Evolutionary conservation across 2,888 invertebrate species (phyloP), one percentile per base, ranked within the genome.

Genomic region (Drosophila gaucha): DNA sequence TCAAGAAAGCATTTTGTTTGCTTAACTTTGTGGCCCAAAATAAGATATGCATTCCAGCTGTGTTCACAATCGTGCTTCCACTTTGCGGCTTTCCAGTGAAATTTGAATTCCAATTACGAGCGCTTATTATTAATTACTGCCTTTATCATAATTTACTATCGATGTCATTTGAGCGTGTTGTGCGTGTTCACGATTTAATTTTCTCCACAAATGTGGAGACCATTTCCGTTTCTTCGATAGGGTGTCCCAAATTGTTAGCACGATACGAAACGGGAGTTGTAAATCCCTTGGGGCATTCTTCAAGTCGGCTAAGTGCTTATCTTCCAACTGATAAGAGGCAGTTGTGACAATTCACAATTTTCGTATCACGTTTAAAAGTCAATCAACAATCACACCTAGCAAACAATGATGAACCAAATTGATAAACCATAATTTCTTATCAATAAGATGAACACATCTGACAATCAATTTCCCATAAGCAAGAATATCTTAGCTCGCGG

Each of bases 1-100:
- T 74, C 71, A 87, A 78, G 82, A 74, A 78, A 74, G 66, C 56
- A 55, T 43, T 60, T 72, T 70, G 57, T 70, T 79, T 76, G 55
- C 55, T 63, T 69, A 51, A 14, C 55, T 46, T 41, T 66, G 58
- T 55, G 54, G 64, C 54, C 51, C 43, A 69, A 72, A 72, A 74
- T 38, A 69, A 79, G 41, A 65, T 58, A 63, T 55, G 14, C 35
- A 39, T 74, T 67, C 28, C 72, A 72, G 57, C 63, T 74, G 74
- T 68, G 22, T 22, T 38, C 35, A 57, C 74, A 67, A 16, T 68
- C 28, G 57, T 59, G 41, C 18, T 67, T 57, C 64, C 58, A 49
- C 20, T 22, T 9, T n/a, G n/a, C n/a, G 26, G 36, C 52, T 57
- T 84, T 84, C 64, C 78, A 86, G 47, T 69, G 55, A 69, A 76